These are phyloP conservation scores for Drosophila gunungcola DNA, from an alignment of 1,140 invertebrate species.

Conservation along the genomic window DNA sequence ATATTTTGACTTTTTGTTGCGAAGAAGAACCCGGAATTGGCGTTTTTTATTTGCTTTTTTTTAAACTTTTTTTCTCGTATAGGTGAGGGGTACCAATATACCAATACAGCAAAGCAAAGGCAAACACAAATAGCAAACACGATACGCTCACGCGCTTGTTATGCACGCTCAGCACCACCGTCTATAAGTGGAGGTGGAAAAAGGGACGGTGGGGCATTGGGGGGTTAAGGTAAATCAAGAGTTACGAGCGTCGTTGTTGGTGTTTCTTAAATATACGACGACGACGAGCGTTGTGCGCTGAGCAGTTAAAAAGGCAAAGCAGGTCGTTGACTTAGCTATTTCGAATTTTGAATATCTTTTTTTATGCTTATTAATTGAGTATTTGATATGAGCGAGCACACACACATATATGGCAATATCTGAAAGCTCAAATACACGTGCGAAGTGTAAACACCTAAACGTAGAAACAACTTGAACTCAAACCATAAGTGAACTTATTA, in stretches of 20 bases:
- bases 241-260: slow-evolving; percentile 45
- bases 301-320: slow-evolving; percentile 82
- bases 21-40: slow-evolving; percentile 83
- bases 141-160: slow-evolving; percentile 81
- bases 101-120: slow-evolving; percentile 23
- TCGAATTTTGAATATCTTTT: slow-evolving; percentile 62
- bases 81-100: slow-evolving; percentile 41
- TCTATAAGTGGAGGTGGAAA: slow-evolving; percentile 18
- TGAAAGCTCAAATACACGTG: slow-evolving; percentile 18
- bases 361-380: slow-evolving; percentile 84
- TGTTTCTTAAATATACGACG: slow-evolving; percentile 52
- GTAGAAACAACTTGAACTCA: slow-evolving; percentile 15
- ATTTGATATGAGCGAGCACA: slow-evolving; percentile 73
- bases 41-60: slow-evolving; percentile 34
- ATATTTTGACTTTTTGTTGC: slow-evolving; percentile 31
- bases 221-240: slow-evolving; percentile 43
- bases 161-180: slow-evolving; percentile 73
- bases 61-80: slow-evolving; percentile 8
- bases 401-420: slow-evolving; percentile 17
- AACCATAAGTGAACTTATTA: slow-evolving; percentile 32
- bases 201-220: not conserved
- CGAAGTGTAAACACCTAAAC: slow-evolving; percentile 14
- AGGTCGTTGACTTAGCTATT: slow-evolving; percentile 84
- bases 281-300: slow-evolving; percentile 25
- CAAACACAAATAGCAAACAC: slow-evolving; percentile 55